Conservation (phyloP, 2,113 vertebrate species). For the Shinisaurus crocodilurus region DNA sequence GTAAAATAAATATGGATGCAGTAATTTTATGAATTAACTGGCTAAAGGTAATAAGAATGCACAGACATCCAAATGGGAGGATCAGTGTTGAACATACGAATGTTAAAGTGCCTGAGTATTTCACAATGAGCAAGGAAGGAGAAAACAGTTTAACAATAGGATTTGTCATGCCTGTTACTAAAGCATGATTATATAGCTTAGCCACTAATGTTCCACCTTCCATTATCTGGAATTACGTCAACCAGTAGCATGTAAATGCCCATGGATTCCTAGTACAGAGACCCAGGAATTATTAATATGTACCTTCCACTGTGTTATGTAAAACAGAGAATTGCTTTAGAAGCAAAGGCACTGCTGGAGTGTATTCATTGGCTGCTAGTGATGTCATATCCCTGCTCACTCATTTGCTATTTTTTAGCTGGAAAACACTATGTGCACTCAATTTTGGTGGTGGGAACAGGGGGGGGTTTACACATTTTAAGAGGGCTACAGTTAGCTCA, state of each 20-base stretch:
- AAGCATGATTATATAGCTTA: background rate
- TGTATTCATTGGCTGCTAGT: conserved; percentile 60
- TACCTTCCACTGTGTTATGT: background rate
- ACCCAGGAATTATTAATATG: conserved; percentile 44
- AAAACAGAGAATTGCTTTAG: conserved; percentile 31
- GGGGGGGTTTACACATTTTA: conserved; percentile 31
- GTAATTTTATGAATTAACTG: background rate
- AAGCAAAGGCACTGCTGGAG: background rate
- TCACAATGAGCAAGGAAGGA: conserved; percentile 26
- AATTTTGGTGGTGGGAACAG: background rate
- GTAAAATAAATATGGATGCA: conserved; percentile 19
- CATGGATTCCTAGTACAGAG: background rate
- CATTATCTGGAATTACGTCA: background rate
- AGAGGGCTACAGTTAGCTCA: fast-evolving
- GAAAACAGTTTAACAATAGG: conserved; percentile 19
- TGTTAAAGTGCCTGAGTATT: conserved; percentile 28
- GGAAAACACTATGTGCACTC: conserved; percentile 45
- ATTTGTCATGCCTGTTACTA: conserved; percentile 30
- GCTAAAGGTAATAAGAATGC: conserved; percentile 24
- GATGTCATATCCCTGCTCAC: conserved; percentile 56
- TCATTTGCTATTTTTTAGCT: conserved; percentile 41
- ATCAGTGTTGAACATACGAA: conserved; percentile 36
- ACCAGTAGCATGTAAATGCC: conserved; percentile 30
- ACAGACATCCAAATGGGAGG: conserved; percentile 41
- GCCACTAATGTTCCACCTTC: conserved; percentile 23